Percentiles rank a stretch among this genome's conserved stretches.
Conservation (phyloP, 2,113 vertebrate species). For the Grantiella picta region DNA sequence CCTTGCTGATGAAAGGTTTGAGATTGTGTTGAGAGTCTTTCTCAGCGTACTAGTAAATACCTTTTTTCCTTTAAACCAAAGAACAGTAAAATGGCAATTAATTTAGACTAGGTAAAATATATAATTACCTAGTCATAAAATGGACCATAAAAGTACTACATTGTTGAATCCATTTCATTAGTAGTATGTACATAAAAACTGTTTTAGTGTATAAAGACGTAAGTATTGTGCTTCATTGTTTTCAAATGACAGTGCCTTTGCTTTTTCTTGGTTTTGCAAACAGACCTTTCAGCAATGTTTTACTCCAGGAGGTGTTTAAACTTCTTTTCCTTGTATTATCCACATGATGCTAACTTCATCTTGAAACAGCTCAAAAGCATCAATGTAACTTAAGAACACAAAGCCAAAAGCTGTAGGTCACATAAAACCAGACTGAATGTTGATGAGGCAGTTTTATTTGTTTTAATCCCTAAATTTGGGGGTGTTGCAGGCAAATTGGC, state of each 20-base stretch:
- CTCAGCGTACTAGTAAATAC: background rate
- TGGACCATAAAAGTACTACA: conserved; percentile 44
- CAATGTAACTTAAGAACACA: background rate
- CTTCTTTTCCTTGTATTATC: background rate
- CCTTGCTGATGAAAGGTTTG: conserved; percentile 35
- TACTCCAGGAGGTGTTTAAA: background rate
- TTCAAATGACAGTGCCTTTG: background rate
- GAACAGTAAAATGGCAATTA: conserved; percentile 57
- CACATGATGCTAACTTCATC: background rate
- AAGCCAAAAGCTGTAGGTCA: background rate
- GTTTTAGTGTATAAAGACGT: background rate
- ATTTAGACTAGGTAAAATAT: conserved; percentile 60
- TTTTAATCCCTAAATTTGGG: background rate
- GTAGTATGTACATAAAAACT: conserved; percentile 4
- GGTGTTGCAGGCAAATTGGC: background rate
- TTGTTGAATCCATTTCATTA: conserved; percentile 42
- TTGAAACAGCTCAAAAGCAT: background rate
- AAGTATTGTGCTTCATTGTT: background rate
- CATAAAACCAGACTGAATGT: background rate
- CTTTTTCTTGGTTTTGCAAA: background rate
- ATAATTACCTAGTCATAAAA: conserved; percentile 61
- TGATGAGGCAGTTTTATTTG: background rate
- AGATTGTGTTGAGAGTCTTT: background rate
- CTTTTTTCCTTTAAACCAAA: conserved; percentile 28
- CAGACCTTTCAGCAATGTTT: background rate